These are phyloP conservation scores for Corapipo altera DNA, from an alignment of 2,113 vertebrate species.

Conservation along the genomic window DNA sequence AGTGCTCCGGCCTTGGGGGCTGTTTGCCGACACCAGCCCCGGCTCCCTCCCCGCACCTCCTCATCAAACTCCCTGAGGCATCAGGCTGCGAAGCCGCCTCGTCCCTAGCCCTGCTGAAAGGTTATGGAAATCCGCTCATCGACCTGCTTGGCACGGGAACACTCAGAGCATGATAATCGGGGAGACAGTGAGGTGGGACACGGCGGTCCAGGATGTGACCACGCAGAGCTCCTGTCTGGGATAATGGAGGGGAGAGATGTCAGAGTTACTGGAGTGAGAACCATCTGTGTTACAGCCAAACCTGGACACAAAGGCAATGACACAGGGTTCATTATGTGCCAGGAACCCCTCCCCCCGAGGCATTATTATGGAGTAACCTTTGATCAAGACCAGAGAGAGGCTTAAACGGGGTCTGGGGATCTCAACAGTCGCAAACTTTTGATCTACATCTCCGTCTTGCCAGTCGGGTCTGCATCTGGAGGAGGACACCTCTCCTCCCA, in stretches of 20 bases:
- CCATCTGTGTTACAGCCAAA: slow-evolving; percentile 54
- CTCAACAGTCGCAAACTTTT: slow-evolving; percentile 38
- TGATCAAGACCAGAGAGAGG: slow-evolving; percentile 64
- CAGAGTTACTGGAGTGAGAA: slow-evolving; percentile 61
- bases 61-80: neutral
- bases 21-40: neutral
- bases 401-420: slow-evolving; percentile 39
- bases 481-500: neutral
- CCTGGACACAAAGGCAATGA: slow-evolving; percentile 58
- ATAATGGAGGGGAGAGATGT: slow-evolving; percentile 32
- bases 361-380: slow-evolving; percentile 58
- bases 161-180: slow-evolving; percentile 19
- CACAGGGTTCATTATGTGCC: slow-evolving; percentile 59
- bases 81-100: neutral
- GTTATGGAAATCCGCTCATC: slow-evolving; percentile 22
- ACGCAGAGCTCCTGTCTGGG: slow-evolving; percentile 19
- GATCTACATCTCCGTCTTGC: neutral
- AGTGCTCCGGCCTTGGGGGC: rapidly evolving
- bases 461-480: neutral
- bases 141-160: neutral
- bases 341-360: slow-evolving; percentile 29
- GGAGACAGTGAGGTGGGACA: slow-evolving; percentile 30
- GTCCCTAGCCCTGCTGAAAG: neutral
- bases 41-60: neutral
- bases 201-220: neutral